Evolutionary conservation across 2,888 invertebrate species (phyloP).

Genomic region (Coelinius sp.): DNA sequence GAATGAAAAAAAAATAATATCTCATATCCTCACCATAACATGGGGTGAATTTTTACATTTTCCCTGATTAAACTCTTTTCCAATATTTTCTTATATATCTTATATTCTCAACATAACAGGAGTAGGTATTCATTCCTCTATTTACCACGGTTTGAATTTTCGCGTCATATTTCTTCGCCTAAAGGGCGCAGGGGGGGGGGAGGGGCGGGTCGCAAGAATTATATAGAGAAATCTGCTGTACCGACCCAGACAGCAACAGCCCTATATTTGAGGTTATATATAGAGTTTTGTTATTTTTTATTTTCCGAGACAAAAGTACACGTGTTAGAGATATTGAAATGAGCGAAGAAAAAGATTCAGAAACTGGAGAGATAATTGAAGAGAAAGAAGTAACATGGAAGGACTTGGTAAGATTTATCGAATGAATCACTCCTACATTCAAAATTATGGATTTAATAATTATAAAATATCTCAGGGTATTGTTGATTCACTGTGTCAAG

Average conservation of each 20-base stretch:
- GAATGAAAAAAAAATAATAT: no score
- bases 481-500: conserved; percentile 90
- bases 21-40: no score
- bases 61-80: no score
- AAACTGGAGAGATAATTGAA: conserved; percentile 19
- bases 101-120: no score
- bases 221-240: not conserved
- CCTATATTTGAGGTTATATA: not conserved
- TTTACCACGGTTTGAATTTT: no score
- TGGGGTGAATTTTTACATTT: no score
- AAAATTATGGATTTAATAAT: not conserved
- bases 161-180: no score
- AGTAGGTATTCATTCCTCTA: no score
- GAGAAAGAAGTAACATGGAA: conserved; percentile 70
- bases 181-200: no score
- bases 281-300: not conserved
- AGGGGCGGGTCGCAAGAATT: no score
- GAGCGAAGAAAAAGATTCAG: conserved; percentile 37
- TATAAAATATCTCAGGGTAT: conserved; percentile 78
- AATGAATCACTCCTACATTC: not conserved
- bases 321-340: conserved; percentile 34
- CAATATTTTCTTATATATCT: no score
- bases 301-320: not conserved
- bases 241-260: not conserved
- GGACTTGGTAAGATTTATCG: conserved; percentile 74